Base-by-base conservation (phyloP, 2,113 vertebrate genomes). In the Bos javanicus region DNA sequence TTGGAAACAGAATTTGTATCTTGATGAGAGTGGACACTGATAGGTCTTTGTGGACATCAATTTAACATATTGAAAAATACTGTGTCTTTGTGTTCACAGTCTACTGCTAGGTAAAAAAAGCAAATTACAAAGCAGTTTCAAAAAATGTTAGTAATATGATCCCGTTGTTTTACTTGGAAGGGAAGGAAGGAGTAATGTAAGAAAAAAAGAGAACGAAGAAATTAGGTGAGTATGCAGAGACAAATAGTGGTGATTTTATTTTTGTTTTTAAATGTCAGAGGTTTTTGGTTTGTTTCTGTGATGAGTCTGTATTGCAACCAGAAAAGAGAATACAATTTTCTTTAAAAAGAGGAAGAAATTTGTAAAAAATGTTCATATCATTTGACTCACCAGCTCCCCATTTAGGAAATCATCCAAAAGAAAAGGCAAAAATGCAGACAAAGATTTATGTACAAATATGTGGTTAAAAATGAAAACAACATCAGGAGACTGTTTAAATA, bases 341-440 rank as follows among this genome's bases (percentile, higher is more conserved):
- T 67, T 89, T 92, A 93, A 81, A 94, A 85, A 94, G 59, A 84
- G 60, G 67, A 93, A 93, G 54, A 96, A 92, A 91, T 48, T 91
- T 92, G 33, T 28, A 97, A 94, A 93, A 64, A 62, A 26, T 62
- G 14, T 76, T 93, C 43, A 39, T 83, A 30, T 48, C 54, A 25
- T 94, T 96, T 95, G 81, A 64, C 43, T 23, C 10, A 17, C 30
- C 87, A 71, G 17, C 26, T 96, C 48, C 39, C 28, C n/a, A 83
- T 95, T 96, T 98, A 96, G 59, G 96, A 97, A 95, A 91, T 89
- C 46, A 91, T 59, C 57, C 84, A 85, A 87, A 92, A 62, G 50
- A 74, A 98, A 87, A 97, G 87, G 14, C 57, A 97, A 97, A 95
- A 90, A 97, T 85, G 50, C 60, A 92, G 95, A 91, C 82, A 48